Base-by-base conservation (phyloP, 2,113 vertebrate genomes). In the Indri indri region DNA sequence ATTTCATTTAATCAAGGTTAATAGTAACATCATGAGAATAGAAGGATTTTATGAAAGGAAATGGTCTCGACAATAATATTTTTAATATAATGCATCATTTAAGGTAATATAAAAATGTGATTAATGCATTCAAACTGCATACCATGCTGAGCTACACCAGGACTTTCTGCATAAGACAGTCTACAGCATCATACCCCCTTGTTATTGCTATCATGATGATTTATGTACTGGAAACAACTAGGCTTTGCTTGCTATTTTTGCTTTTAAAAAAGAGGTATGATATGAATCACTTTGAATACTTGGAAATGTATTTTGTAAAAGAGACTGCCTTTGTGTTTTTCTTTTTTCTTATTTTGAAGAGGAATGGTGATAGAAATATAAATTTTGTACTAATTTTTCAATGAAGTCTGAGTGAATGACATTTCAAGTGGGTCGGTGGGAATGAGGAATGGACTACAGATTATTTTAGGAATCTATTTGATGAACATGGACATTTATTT, bases 271-370 rank as follows among this genome's bases (percentile, higher is more conserved):
- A 82, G 22, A 57, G 54, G 11, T 68, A 68, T 80, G 50, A 47
- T 93, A 71, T 93, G 95, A 96, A 97, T 95, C 82, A 96, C 91
- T 66, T 90, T 81, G 96, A 96, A 95, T 81, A 95, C 30, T 87
- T 95, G 16, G 16, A 80, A 93, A 90, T 80, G 25, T 80, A 89
- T 88, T 93, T 97, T 89, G 89, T 93, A 93, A 83, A 37, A 63
- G 80, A 70, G 32, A 12, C 45, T 87, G 17, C 6, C 30, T 85
- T 88, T 63, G 61, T 23, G 47, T 30, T 50, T 93, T 77, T 50
- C 91, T 77, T 86, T 76, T 88, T 6, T 61, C 76, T 4, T 71
- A 70, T 77, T 50, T n/a, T 92, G 18, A 85, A 92, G 34, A 96
- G 12, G 8, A 63, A 82, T 50, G 3, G n/a, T 37, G 34, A 61